Percentiles rank a stretch among this genome's conserved stretches.
These are phyloP conservation scores for Platorchestia sp. DNA, from an alignment of 1,140 invertebrate genomes.

Conservation along the genomic window DNA sequence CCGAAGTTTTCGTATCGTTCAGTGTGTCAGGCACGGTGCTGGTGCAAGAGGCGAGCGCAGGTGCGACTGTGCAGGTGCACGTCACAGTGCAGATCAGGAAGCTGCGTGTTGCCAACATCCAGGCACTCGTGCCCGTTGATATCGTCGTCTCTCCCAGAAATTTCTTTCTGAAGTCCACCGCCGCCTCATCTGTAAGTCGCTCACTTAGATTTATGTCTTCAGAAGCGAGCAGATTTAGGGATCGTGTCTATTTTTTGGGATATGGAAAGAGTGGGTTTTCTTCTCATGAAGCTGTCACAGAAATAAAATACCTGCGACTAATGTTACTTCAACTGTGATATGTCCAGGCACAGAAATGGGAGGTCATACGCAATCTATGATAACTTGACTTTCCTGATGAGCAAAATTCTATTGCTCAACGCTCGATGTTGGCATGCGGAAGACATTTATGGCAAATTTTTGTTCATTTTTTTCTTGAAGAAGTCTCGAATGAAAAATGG, in stretches of 20 bases:
- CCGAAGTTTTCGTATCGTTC: background rate
- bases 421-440: too few species aligned
- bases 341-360: background rate
- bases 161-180: background rate
- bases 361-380: too few species aligned
- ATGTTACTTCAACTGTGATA: background rate
- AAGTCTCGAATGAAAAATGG: background rate
- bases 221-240: background rate
- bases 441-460: too few species aligned
- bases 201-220: background rate
- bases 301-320: background rate
- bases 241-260: background rate
- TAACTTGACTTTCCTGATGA: too few species aligned
- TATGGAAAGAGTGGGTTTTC: background rate
- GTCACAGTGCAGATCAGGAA: background rate
- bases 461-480: background rate
- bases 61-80: conserved; percentile 7
- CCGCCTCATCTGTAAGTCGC: background rate
- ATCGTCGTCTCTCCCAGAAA: background rate
- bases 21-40: background rate
- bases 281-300: background rate
- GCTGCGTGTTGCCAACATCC: background rate
- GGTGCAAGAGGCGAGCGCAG: conserved; percentile 40
- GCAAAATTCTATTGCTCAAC: too few species aligned
- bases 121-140: background rate